Percentiles rank a stretch among this genome's conserved stretches.
These are phyloP conservation scores for Heliconius hortense DNA, from an alignment of 2,888 invertebrate species.

Conservation along the genomic window DNA sequence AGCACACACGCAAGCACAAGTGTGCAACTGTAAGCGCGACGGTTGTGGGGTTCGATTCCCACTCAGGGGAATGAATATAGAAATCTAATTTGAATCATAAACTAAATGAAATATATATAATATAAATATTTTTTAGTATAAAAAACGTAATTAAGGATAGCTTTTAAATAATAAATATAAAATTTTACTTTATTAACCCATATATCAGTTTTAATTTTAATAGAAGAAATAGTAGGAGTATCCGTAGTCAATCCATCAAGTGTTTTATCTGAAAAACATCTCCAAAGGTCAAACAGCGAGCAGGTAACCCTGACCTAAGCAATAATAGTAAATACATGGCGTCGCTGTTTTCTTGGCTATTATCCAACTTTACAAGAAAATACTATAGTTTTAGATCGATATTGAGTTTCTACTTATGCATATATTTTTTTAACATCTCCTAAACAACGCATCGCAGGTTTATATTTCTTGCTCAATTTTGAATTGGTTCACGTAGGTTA, in stretches of 20 bases:
- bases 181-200: neutral
- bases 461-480: too few species aligned
- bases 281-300: constrained; percentile 22
- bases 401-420: neutral
- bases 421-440: neutral
- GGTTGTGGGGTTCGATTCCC: too few species aligned
- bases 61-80: too few species aligned
- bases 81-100: too few species aligned
- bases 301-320: constrained; percentile 21
- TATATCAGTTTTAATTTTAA: neutral
- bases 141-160: neutral
- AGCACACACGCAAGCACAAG: too few species aligned
- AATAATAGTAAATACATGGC: constrained; percentile 6
- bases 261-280: constrained; percentile 13
- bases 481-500: too few species aligned
- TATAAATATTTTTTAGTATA: too few species aligned
- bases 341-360: constrained; percentile 14
- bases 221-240: neutral
- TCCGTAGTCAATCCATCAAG: constrained; percentile 16
- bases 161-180: neutral
- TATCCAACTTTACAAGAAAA: constrained; percentile 6
- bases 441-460: neutral
- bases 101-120: too few species aligned
- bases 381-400: neutral
- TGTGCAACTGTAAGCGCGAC: too few species aligned